A percentile compares a stretch with the other conserved stretches of the same genome.
Evolutionary conservation across 64 coral and sea anemone genomes (phyloP).

Genomic region (Stichodactyla helianthus): DNA sequence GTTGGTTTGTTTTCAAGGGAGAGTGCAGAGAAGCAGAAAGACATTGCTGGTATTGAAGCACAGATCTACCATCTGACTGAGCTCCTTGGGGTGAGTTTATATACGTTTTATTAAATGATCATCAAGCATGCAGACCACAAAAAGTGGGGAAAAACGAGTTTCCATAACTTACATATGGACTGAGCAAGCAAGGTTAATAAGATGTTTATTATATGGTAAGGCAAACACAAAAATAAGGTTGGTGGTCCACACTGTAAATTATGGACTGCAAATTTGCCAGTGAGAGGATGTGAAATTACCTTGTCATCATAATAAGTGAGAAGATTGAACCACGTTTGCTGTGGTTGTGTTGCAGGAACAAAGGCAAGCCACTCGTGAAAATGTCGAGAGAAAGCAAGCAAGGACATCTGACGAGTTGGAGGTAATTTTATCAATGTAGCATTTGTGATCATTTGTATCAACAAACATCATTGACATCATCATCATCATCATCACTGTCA

Average conservation of each 20-base stretch:
- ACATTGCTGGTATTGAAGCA: constrained; percentile 69
- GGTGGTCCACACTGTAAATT: no score
- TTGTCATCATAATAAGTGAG: no score
- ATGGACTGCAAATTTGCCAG: no score
- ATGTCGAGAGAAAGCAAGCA: constrained; percentile 97
- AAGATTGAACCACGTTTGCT: background rate
- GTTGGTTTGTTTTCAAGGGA: constrained; percentile 48
- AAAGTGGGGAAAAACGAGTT: no score
- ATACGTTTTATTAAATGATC: background rate
- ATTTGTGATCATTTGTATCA: background rate
- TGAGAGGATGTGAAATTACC: no score
- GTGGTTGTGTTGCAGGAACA: constrained; percentile 66
- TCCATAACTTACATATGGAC: no score
- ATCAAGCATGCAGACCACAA: no score
- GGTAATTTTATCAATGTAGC: constrained; percentile 31
- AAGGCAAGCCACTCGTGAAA: constrained; percentile 89
- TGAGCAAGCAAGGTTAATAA: no score
- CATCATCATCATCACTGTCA: background rate
- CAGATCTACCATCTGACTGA: constrained; percentile 86
- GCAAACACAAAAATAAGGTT: no score
- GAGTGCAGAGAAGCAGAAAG: constrained; percentile 74
- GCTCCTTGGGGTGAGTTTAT: constrained; percentile 78
- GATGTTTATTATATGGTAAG: no score
- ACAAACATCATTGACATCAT: background rate
- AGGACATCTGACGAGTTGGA: constrained; percentile 96